Evolutionary conservation across 2,888 invertebrate species (phyloP).

Genomic region (Eupithecia subfuscata): DNA sequence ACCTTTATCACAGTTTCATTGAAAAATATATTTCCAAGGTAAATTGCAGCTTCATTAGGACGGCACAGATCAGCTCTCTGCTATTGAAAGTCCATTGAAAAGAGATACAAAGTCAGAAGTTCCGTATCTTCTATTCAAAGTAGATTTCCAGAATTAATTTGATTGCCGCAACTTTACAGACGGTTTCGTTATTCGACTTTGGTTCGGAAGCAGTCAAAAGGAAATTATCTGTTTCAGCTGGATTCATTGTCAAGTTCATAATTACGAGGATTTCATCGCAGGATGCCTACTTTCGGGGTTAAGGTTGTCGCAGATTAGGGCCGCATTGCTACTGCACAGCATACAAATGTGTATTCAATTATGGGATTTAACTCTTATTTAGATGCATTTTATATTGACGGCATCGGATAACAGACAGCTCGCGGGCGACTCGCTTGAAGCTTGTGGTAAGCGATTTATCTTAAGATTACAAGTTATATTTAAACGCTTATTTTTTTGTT

Average conservation of each 20-base stretch:
- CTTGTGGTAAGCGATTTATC: no score
- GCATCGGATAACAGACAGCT: no score
- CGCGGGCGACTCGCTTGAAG: no score
- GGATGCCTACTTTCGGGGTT: background rate
- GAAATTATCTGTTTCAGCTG: constrained; percentile 7
- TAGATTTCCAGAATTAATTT: constrained; percentile 73
- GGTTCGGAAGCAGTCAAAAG: constrained; percentile 33
- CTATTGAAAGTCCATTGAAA: constrained; percentile 21
- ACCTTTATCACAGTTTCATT: background rate
- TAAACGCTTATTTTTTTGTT: no score
- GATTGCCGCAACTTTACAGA: constrained; percentile 72
- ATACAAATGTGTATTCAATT: no score
- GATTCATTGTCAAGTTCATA: background rate
- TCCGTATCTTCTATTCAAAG: constrained; percentile 69
- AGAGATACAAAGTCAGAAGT: constrained; percentile 66
- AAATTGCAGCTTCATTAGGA: constrained; percentile 2
- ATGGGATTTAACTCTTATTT: no score
- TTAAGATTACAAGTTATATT: no score
- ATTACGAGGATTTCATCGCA: background rate
- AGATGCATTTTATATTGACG: no score
- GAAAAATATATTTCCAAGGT: background rate
- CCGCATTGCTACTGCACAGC: no score
- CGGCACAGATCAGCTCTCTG: background rate
- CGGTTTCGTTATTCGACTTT: constrained; percentile 42
- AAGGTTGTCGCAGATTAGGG: background rate